Base-by-base conservation (phyloP, 2,888 invertebrate species). In the Athetis lepigone region DNA sequence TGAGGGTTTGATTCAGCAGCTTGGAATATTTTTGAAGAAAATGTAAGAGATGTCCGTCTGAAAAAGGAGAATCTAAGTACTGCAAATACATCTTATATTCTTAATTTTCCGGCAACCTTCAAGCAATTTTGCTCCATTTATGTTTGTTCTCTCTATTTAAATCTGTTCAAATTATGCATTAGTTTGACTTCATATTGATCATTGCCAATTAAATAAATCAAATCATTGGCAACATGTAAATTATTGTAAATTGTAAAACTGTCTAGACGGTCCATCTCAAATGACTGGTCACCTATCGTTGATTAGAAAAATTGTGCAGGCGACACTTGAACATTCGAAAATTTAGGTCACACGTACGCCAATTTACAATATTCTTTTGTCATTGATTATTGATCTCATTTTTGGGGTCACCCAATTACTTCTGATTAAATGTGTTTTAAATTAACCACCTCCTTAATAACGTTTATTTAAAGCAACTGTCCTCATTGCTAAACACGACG, bases 241-340 rank as follows among this genome's bases (percentile, higher is more conserved):
- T 89, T 77, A 88, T 80, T 82, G 78, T 83, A 85, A 87, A 89
- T 90, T 88, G 82, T 80, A 79, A 70, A 69, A 68, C 66, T 79
- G 93, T 93, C 92, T 93, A 92, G 92, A 93, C 92, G 77, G 60
- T 85, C 88, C 89, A 92, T 92, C 90, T 86, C 76, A 83, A 82
- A 79, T 82, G 79, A 87, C 87, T 85, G 74, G 82, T 83, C 88
- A 89, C 87, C 84, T 86, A 84, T 79, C 68, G 83, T 86, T 88
- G 85, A 90, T 90, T 90, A 75, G 62, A 77, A 84, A 85, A 85
- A 81, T 80, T 79, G 79, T 73, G 55, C 67, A 59, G 58, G 51
- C 70, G 77, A 80, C 85, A 82, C 77, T 83, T 82, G 79, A 62
- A 70, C 46, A 82, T 84, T 82, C 66, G 72, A 72, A 80, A 83